Percentiles rank a stretch among this genome's conserved stretches.
Conservation (phyloP, 1,140 invertebrate species). For the Euwallacea similis region DNA sequence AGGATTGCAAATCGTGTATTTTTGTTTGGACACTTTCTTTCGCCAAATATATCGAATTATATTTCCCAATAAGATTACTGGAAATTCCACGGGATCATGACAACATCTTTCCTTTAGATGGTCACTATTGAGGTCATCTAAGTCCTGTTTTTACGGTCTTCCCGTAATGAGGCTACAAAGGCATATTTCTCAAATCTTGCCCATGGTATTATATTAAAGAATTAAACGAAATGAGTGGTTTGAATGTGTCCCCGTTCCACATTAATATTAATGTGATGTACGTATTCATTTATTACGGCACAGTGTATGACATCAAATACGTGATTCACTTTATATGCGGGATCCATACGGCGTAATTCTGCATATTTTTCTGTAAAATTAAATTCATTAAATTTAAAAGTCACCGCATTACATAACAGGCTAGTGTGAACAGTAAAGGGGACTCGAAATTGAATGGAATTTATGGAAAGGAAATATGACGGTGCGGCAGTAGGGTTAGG, state of each 20-base stretch:
- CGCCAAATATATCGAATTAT: conserved; percentile 29
- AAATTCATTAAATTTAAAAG: conserved; percentile 36
- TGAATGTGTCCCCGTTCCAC: no score
- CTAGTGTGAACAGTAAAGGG: conserved; percentile 30
- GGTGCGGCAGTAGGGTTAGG: conserved; percentile 31
- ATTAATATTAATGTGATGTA: background rate
- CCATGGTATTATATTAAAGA: no score
- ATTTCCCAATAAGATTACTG: no score
- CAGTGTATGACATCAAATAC: conserved; percentile 24
- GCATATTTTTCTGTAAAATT: conserved; percentile 32
- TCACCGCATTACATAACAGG: conserved; percentile 13
- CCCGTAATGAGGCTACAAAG: no score
- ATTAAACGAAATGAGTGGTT: no score
- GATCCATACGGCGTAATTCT: conserved; percentile 30
- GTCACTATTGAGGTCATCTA: no score
- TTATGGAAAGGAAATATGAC: conserved; percentile 25
- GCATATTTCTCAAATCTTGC: no score
- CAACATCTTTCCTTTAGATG: no score
- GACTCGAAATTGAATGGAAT: conserved; percentile 19
- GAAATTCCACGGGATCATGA: no score
- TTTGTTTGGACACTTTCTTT: conserved; percentile 26
- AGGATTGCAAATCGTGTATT: background rate
- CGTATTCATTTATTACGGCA: conserved; percentile 14
- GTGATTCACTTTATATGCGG: conserved; percentile 28
- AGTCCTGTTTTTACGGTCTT: no score